Conservation (phyloP, 2,888 invertebrate species). For the Alsophila aescularia region DNA sequence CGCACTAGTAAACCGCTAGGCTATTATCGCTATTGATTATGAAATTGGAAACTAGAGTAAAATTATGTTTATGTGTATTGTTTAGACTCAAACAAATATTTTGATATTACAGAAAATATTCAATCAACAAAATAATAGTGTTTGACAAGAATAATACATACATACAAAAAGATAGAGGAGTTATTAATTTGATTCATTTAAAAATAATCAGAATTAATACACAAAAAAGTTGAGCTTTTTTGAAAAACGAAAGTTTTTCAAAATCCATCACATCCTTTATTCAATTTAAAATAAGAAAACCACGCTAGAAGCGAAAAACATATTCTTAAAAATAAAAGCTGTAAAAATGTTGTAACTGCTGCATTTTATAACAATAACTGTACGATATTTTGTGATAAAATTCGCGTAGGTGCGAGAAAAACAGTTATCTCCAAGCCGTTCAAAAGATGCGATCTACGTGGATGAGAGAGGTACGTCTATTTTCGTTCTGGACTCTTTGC, state of each 20-base stretch:
- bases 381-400: constrained; percentile 47
- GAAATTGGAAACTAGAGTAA: no score
- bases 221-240: background rate
- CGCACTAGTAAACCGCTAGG: no score
- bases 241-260: background rate
- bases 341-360: constrained; percentile 26
- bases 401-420: constrained; percentile 68
- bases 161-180: no score
- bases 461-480: constrained; percentile 67
- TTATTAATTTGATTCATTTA: no score
- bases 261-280: background rate
- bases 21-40: no score
- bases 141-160: no score
- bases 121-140: no score
- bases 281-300: background rate
- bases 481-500: constrained; percentile 65
- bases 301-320: no score
- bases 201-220: no score
- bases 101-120: no score
- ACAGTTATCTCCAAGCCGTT: constrained; percentile 61
- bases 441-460: constrained; percentile 65
- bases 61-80: no score
- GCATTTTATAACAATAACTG: constrained; percentile 48
- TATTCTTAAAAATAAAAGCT: constrained; percentile 1
- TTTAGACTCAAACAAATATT: no score